phyloP scores from a whole-genome alignment of 2,888 invertebrate species.

The Stenolophus ochropezus region DNA sequence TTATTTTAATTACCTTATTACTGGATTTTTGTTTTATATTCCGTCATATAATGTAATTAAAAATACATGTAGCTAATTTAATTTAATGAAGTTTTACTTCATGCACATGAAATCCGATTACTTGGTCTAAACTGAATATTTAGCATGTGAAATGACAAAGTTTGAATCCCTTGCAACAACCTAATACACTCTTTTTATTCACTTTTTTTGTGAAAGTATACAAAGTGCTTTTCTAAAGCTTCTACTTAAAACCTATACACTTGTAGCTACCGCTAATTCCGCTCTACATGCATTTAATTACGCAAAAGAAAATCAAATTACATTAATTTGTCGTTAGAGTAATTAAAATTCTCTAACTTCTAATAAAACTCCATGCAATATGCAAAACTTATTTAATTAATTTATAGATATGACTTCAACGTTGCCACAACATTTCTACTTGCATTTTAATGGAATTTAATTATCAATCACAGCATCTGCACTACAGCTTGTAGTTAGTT shows the following conservation, averaged over 20 bases:
- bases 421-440: too few species aligned
- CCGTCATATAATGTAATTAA: neutral
- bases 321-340: neutral
- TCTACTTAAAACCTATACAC: neutral
- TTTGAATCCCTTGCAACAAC: neutral
- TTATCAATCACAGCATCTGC: too few species aligned
- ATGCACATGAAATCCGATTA: neutral
- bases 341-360: neutral
- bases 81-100: neutral
- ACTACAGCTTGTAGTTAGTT: too few species aligned
- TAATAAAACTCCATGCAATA: too few species aligned
- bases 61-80: neutral
- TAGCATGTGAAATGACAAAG: conserved; percentile 1
- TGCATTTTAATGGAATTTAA: too few species aligned
- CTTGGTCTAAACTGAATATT: neutral
- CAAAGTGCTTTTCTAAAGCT: neutral
- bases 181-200: neutral
- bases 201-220: neutral
- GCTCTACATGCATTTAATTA: neutral
- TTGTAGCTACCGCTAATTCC: neutral
- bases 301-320: neutral
- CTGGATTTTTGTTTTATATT: too few species aligned
- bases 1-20: too few species aligned
- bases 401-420: too few species aligned
- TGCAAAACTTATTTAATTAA: too few species aligned